phyloP scores from a whole-genome alignment of 2,888 invertebrate genomes.

The Meiosimyza decipiens region DNA sequence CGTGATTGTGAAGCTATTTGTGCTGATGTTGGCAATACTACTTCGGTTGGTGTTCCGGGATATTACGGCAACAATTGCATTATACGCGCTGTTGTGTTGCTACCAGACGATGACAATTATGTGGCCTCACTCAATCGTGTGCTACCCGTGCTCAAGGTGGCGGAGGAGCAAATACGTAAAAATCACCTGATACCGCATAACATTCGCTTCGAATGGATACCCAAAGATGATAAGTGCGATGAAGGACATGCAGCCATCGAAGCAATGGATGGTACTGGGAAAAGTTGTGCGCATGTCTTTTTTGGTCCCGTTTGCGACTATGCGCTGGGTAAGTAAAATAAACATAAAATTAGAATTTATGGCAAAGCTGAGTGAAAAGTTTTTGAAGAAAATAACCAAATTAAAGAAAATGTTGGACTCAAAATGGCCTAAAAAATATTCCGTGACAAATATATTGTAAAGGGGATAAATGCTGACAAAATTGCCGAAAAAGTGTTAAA shows the following conservation, averaged over 20 bases:
- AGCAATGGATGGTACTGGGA: slow-evolving; percentile 77
- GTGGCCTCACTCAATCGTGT: slow-evolving; percentile 73
- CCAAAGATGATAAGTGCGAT: slow-evolving; percentile 79
- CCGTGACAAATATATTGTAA: too few species aligned
- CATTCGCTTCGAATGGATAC: slow-evolving; percentile 72
- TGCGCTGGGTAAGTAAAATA: slow-evolving; percentile 75
- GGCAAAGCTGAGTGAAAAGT: not conserved
- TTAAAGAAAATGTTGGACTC: too few species aligned
- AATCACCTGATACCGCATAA: slow-evolving; percentile 71
- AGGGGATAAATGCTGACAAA: too few species aligned
- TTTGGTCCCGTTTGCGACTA: slow-evolving; percentile 87
- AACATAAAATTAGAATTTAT: too few species aligned
- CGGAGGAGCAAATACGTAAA: slow-evolving; percentile 70
- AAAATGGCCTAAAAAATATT: too few species aligned
- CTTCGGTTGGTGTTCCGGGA: not conserved
- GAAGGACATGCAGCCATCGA: slow-evolving; percentile 78
- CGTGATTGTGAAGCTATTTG: slow-evolving; percentile 62
- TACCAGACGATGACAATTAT: slow-evolving; percentile 72
- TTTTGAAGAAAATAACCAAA: not conserved
- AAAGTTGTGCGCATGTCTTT: slow-evolving; percentile 80
- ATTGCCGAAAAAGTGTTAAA: too few species aligned
- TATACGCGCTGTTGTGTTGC: slow-evolving; percentile 74
- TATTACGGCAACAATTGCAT: slow-evolving; percentile 67
- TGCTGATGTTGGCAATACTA: slow-evolving; percentile 32
- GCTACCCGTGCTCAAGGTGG: slow-evolving; percentile 73